Evolutionary conservation across 1,140 invertebrate species (phyloP).

Genomic region (Adoxophyes honmai): DNA sequence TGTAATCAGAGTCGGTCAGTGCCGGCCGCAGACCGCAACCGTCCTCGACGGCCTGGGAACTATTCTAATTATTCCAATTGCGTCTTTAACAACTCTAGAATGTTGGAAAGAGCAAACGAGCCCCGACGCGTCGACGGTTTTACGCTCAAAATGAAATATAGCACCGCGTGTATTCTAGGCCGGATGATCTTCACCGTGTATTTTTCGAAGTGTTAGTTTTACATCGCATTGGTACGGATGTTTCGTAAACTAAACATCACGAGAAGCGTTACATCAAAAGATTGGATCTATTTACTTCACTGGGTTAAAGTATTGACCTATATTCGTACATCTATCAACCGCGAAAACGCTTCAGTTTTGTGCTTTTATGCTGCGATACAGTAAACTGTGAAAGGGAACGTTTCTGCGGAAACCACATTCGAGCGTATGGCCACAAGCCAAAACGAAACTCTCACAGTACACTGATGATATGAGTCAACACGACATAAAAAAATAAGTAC

Average conservation of each 20-base stretch:
- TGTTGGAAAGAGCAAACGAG: slow-evolving; percentile 2
- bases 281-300: not conserved
- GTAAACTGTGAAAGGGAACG: slow-evolving; percentile 18
- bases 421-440: slow-evolving; percentile 25
- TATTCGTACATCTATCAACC: not conserved
- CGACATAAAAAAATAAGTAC: no score
- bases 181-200: no score
- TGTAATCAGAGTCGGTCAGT: slow-evolving; percentile 33
- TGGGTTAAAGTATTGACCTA: not conserved
- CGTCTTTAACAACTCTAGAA: slow-evolving; percentile 16
- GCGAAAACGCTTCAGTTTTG: not conserved
- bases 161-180: no score
- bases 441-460: slow-evolving; percentile 18
- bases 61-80: not conserved
- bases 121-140: no score
- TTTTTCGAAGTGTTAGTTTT: no score
- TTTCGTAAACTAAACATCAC: no score
- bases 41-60: slow-evolving; percentile 21
- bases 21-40: slow-evolving; percentile 35
- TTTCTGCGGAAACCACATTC: slow-evolving; percentile 20
- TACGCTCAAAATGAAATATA: no score
- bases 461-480: not conserved
- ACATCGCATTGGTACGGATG: no score
- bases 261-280: no score
- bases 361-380: not conserved